Evolutionary conservation across 2,888 invertebrate species (phyloP).

Genomic region (Scrobipalpa costella): DNA sequence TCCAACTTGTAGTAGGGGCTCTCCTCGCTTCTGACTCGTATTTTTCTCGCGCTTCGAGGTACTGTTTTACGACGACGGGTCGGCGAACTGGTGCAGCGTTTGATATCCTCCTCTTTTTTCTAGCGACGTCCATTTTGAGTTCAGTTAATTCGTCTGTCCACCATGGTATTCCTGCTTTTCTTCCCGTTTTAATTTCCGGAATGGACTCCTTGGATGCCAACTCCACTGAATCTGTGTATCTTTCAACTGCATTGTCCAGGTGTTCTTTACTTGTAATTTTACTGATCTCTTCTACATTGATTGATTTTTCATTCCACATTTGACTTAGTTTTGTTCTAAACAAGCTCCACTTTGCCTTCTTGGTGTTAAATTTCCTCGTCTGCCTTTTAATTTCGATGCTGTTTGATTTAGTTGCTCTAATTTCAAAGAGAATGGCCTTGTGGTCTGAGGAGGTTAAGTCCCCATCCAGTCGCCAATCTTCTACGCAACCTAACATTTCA

Average conservation of each 20-base stretch:
- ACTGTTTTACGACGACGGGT: not conserved
- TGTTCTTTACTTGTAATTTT: not conserved
- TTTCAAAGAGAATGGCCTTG: conserved; percentile 26
- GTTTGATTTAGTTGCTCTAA: conserved; percentile 21
- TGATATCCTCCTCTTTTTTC: conserved; percentile 1
- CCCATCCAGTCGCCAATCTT: no score
- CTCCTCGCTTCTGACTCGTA: conserved; percentile 5
- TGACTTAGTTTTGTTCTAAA: conserved; percentile 16
- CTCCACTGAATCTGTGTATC: not conserved
- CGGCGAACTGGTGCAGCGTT: conserved; percentile 11
- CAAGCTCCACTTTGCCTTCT: conserved; percentile 32
- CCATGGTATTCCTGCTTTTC: not conserved
- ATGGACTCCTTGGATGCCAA: not conserved
- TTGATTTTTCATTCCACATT: not conserved
- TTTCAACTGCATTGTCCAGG: not conserved
- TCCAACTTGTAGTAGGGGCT: conserved; percentile 8
- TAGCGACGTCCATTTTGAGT: conserved; percentile 7
- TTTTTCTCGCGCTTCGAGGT: conserved; percentile 15
- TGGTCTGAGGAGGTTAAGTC: conserved; percentile 31
- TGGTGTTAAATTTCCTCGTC: no score
- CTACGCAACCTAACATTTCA: conserved; percentile 26
- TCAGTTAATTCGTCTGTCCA: conserved; percentile 16
- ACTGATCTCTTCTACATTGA: not conserved
- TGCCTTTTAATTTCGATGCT: conserved; percentile 23
- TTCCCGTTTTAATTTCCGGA: not conserved